These are phyloP conservation scores for Silurus asotus DNA, from an alignment of 2,113 vertebrate species.

Conservation along the genomic window DNA sequence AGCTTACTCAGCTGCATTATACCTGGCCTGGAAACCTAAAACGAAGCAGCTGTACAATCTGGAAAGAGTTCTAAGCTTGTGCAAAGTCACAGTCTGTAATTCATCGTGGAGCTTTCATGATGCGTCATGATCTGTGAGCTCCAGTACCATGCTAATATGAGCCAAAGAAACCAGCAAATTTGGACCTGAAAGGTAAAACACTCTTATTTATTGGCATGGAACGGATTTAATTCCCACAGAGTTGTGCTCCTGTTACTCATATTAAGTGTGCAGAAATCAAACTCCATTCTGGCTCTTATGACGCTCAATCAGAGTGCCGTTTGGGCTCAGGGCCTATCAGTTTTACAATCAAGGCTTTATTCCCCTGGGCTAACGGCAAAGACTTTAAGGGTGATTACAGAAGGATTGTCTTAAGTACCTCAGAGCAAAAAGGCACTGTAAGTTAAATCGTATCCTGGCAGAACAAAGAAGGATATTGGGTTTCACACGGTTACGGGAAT, in stretches of 20 bases:
- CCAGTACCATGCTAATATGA: conserved; percentile 27
- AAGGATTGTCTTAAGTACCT: conserved; percentile 52
- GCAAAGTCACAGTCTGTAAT: conserved; percentile 36
- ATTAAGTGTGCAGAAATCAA: conserved; percentile 56
- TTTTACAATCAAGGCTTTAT: conserved; percentile 61
- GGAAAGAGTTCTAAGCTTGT: conserved; percentile 30
- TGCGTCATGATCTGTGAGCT: conserved; percentile 43
- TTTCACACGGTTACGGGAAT: conserved; percentile 48
- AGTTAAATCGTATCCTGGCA: conserved; percentile 52
- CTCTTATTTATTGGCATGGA: conserved; percentile 43
- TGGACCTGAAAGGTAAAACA: conserved; percentile 29
- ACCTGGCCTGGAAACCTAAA: conserved; percentile 22
- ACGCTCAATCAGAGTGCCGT: conserved; percentile 55
- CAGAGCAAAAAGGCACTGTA: conserved; percentile 46
- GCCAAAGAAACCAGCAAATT: conserved; percentile 39
- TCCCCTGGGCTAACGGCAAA: conserved; percentile 40
- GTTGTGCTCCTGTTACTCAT: conserved; percentile 45
- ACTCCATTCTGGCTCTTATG: conserved; percentile 47
- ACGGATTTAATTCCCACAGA: conserved; percentile 43
- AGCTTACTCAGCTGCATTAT: conserved; percentile 20
- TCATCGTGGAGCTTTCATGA: conserved; percentile 28
- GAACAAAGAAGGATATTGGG: conserved; percentile 41
- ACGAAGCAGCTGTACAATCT: conserved; percentile 41
- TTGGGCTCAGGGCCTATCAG: conserved; percentile 58
- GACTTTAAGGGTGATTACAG: conserved; percentile 49